Percentiles rank a stretch among this genome's conserved stretches.
Evolutionary conservation across 2,113 vertebrate genomes (phyloP).

Genomic region (Thunnus maccoyii): DNA sequence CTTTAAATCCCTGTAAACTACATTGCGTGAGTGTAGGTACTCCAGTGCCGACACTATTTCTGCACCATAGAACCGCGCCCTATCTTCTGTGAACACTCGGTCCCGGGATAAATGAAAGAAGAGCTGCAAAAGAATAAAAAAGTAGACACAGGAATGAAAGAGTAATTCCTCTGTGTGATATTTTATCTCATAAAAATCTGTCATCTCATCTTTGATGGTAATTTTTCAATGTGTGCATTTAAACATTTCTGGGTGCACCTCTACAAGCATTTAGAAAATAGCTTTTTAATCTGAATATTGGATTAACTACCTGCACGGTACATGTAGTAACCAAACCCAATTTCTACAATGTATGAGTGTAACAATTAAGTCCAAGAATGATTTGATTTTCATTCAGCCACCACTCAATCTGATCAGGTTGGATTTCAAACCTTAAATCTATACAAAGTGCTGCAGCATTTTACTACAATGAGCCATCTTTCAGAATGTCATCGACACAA

Average conservation of each 20-base stretch:
- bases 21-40: constrained; percentile 94
- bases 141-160: neutral
- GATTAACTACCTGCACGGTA: neutral
- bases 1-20: constrained; percentile 97
- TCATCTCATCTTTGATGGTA: neutral
- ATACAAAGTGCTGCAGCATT: neutral
- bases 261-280: neutral
- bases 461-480: neutral
- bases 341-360: neutral
- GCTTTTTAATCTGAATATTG: too few species aligned
- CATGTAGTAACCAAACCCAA: neutral
- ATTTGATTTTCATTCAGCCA: neutral
- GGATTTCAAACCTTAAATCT: neutral
- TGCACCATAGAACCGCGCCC: constrained; percentile 94
- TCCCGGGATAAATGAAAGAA: constrained; percentile 97
- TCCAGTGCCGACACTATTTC: constrained; percentile 96
- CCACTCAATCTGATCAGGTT: neutral
- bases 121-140: constrained; percentile 81
- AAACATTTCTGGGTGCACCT: neutral
- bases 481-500: neutral
- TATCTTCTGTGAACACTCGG: constrained; percentile 93
- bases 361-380: neutral
- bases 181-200: neutral
- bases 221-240: neutral
- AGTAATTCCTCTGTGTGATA: neutral